Base-by-base conservation (phyloP, 2,113 vertebrate genomes). In the Phyllostomus hastatus region DNA sequence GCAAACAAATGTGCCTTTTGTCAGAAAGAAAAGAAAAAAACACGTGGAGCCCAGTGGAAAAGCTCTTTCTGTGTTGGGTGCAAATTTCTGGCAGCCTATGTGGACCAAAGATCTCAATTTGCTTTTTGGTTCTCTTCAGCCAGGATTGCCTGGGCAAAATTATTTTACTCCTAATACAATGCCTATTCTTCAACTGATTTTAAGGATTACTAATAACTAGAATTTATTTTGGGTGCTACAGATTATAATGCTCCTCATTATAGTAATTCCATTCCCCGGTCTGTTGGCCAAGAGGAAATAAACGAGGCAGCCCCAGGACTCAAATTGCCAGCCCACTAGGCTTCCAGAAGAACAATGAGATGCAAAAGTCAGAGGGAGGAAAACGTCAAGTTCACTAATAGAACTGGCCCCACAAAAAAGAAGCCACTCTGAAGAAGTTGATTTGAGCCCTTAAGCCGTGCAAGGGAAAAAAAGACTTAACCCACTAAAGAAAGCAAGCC, bases 1-100 rank as follows among this genome's bases (percentile, higher is more conserved):
- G 33, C 84, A 97, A 95, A 97, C 98, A 98, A 97, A 97, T 98
- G 98, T 66, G 96, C 90, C 59, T 92, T 96, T 97, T 82, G 91
- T 95, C 94, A 96, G 96, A 94, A 93, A 38, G 59, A 61, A 94
- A 92, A 80, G 41, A n/a, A 43, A 75, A 90, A 87, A 88, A 94
- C 95, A 75, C 90, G 20, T 95, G 88, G 96, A 87, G 82, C 10
- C 87, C 46, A 92, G 85, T 96, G 96, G 50, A 69, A 95, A 97
- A 82, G 57, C 54, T 91, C 52, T 82, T 97, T 98, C 87, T 82
- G 76, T 85, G 75, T 94, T 97, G 96, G 94, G 93, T 98, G 46
- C 33, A 50, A 94, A 59, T 80, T 92, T 95, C 94, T 94, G 48
- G 64, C 24, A 80, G 52, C 33, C 10, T 93, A 26, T 33, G 93